Conservation (phyloP, 2,888 invertebrate species). For the Athripsodes cinereus region DNA sequence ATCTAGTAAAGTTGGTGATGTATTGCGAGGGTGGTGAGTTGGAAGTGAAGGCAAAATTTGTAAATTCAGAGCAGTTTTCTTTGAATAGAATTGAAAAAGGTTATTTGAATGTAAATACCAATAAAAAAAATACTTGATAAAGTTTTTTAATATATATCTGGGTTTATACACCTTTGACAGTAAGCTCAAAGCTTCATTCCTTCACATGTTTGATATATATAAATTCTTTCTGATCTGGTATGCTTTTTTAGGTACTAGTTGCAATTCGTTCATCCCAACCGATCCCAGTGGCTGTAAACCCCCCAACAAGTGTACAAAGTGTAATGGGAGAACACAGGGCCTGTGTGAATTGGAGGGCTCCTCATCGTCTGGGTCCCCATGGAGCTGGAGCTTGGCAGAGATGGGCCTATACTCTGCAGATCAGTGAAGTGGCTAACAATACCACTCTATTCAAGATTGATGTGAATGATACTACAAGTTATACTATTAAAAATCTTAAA, state of each 20-base stretch:
- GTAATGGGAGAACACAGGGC: conserved; percentile 71
- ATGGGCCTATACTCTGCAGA: conserved; percentile 73
- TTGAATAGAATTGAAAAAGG: no score
- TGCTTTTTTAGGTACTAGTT: conserved; percentile 32
- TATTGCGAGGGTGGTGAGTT: no score
- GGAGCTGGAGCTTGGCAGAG: conserved; percentile 61
- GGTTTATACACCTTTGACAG: no score
- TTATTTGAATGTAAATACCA: no score
- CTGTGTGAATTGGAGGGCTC: conserved; percentile 76
- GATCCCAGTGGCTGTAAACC: conserved; percentile 69
- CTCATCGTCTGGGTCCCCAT: conserved; percentile 69
- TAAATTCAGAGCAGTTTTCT: no score
- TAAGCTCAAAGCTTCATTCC: no score
- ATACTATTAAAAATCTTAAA: conserved; percentile 61
- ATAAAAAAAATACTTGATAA: no score
- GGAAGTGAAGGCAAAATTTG: no score
- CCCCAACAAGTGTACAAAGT: conserved; percentile 74
- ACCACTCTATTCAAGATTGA: conserved; percentile 34
- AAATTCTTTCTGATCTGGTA: not conserved
- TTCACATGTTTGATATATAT: no score
- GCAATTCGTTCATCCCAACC: conserved; percentile 71
- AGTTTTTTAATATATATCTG: no score
- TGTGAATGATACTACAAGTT: conserved; percentile 56
- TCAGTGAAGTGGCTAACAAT: conserved; percentile 45
- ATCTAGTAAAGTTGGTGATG: no score